Evolutionary conservation across 2,888 invertebrate species (phyloP), one percentile per base, ranked within the genome.

Genomic region (Pyrocoelia pectoralis): DNA sequence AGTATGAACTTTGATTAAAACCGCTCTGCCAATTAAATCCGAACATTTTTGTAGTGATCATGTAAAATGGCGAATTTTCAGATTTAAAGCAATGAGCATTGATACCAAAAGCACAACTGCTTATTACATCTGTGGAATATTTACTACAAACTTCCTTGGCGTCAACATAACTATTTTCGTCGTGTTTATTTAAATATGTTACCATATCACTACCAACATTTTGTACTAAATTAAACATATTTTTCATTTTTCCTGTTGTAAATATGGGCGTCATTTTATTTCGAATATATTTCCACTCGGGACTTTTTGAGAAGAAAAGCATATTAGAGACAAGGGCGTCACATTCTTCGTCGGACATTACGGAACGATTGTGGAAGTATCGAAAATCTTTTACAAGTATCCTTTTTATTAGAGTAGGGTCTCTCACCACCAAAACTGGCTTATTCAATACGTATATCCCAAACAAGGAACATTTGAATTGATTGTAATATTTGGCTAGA

Each of bases 241-340:
- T 76, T 71, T 83, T 85, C 58, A 87, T 75, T 73, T 86, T 87
- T 15, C 84, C 84, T 1, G 83, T 80, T 1, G 86, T 84, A 70
- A 87, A 83, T 0, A 84, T 83, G 0, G 86, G 86, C 0, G 84
- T 83, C 28, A 87, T 74, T 66, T 84, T 84, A 0, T 79, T 70
- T 18, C 87, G 77, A 10, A 85, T 72, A 24, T 76, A 77, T 69
- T 82, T 85, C 87, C 87, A 87, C 1, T 81, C 80, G 0, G 83
- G 82, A 59, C 83, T 84, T 62, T 81, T 82, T 55, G 83, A 68
- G 1, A 82, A 78, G 64, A 85, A 79, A 48, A 84, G 68, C 70
- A 81, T 79, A 53, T 79, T 78, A 66, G 79, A 76, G 1, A 79
- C 77, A 12, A 83, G 71, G 2, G 81, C 79, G 65, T 83, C 82